Evolutionary conservation across 2,888 invertebrate species (phyloP), one percentile per base, ranked within the genome.

Genomic region (Cryptops parisi): DNA sequence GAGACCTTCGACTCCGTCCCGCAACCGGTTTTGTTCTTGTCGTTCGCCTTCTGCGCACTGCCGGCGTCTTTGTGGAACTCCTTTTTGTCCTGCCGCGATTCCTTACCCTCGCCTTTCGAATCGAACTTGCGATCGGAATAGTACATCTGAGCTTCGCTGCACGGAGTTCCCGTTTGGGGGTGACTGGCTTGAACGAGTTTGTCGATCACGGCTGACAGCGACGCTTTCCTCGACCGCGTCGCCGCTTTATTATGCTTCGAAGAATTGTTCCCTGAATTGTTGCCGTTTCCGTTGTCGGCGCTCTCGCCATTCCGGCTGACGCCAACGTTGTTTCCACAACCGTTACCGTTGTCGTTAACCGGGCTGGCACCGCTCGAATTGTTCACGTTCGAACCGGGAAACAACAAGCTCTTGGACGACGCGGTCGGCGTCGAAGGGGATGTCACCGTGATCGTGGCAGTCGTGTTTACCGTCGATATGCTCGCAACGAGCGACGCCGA

Each of bases 1-100:
- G 57, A 55, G 53, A 58, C n/a, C 49, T 53, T 39, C 47, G 49
- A 6, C 22, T 55, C 56, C 6, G 50, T 52, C 22, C 48, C 56
- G 12, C 56, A 53, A 22, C 50, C 17, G 24, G 26, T 43, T 43
- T 51, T 51, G 4, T 25, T 19, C 27, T 51, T 51, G 2, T 51
- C 51, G 3, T 15, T n/a, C 19, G 17, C 26, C 19, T 51, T 51
- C 2, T 22, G 46, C 24, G 39, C 39, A 6, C 47, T 46, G 24
- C 44, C 45, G n/a, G 53, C 55, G 43, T 58, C 59, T 52, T 58
- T 57, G 19, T 51, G 54, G 21, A 22, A 71, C 59, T 65, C 66
- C 64, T 60, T 72, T 72, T 27, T 71, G 66, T 58, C 62, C 78
- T 78, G 63, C 79, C 78, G 54, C 2, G 43, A 50, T 25, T 51